phyloP scores from a whole-genome alignment of 2,797 vertebrate species.

The Mycteria americana region DNA sequence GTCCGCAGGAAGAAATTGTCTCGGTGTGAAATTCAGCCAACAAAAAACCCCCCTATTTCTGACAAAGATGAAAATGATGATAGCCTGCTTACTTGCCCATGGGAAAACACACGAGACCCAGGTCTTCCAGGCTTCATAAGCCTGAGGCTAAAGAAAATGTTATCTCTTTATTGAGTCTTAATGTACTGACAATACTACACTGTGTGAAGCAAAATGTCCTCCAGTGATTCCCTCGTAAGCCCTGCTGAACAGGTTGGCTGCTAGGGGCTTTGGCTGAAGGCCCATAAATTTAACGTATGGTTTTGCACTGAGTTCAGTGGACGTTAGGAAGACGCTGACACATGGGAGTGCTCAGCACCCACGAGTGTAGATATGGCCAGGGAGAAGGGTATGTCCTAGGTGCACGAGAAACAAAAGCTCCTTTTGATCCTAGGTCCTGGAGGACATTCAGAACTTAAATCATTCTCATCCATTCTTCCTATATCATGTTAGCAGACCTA shows the following conservation, averaged over 20 bases:
- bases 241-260: background rate
- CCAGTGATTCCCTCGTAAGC: background rate
- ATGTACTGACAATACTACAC: background rate
- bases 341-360: background rate
- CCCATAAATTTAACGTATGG: accelerated
- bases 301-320: background rate
- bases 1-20: background rate
- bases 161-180: background rate
- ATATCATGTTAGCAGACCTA: constrained; percentile 16
- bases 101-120: background rate
- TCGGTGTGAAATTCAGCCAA: background rate
- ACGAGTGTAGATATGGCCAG: accelerated
- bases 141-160: background rate
- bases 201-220: background rate
- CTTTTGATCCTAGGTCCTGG: background rate
- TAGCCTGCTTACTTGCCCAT: background rate
- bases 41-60: background rate
- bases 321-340: background rate
- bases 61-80: background rate
- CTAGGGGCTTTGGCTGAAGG: background rate
- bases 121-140: background rate
- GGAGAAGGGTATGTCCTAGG: background rate
- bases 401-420: background rate
- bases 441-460: constrained; percentile 1
- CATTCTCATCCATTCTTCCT: constrained; percentile 2